A percentile compares a stretch with the other conserved stretches of the same genome.
phyloP scores from a whole-genome alignment of 2,797 vertebrate species.

The Brotula barbata region DNA sequence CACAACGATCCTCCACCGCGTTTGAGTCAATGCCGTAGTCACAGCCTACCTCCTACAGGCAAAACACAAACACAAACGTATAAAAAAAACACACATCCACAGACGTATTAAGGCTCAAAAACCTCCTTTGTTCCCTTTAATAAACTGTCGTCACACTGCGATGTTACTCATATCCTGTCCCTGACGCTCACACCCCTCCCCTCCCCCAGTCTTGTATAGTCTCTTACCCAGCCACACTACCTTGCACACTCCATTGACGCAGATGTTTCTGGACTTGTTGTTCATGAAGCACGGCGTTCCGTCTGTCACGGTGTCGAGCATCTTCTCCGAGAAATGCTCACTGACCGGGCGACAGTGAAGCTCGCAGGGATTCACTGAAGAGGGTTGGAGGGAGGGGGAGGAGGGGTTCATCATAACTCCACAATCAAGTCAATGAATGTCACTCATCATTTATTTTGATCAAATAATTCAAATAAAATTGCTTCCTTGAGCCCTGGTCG shows the following conservation, averaged over 20 bases:
- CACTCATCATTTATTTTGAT: slow-evolving; percentile 8
- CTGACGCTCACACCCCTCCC: slow-evolving; percentile 25
- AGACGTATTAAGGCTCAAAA: slow-evolving; percentile 15
- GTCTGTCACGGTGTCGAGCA: slow-evolving; percentile 93
- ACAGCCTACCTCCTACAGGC: slow-evolving; percentile 87
- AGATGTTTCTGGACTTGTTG: slow-evolving; percentile 88
- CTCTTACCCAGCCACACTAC: slow-evolving; percentile 93
- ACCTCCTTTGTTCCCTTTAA: slow-evolving; percentile 2
- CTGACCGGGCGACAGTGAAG: slow-evolving; percentile 88
- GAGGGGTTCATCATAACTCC: background rate
- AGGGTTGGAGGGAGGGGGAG: background rate
- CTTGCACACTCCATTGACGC: slow-evolving; percentile 99
- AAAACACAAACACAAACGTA: slow-evolving; percentile 28
- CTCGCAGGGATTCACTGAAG: slow-evolving; percentile 87
- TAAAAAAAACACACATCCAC: slow-evolving; percentile 76
- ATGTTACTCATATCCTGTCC: slow-evolving; percentile 17
- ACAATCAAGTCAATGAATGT: background rate
- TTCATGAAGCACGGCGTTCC: slow-evolving; percentile 94
- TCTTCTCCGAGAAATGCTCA: slow-evolving; percentile 91
- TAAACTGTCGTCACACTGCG: slow-evolving; percentile 2
- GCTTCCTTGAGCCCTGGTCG: slow-evolving; percentile 11
- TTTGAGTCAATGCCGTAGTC: slow-evolving; percentile 96
- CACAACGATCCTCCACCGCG: slow-evolving; percentile 91
- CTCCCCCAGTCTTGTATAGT: slow-evolving; percentile 36
- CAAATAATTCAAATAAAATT: slow-evolving; percentile 1